Conservation (phyloP, 2,113 vertebrate genomes). For the Chauna torquata region DNA sequence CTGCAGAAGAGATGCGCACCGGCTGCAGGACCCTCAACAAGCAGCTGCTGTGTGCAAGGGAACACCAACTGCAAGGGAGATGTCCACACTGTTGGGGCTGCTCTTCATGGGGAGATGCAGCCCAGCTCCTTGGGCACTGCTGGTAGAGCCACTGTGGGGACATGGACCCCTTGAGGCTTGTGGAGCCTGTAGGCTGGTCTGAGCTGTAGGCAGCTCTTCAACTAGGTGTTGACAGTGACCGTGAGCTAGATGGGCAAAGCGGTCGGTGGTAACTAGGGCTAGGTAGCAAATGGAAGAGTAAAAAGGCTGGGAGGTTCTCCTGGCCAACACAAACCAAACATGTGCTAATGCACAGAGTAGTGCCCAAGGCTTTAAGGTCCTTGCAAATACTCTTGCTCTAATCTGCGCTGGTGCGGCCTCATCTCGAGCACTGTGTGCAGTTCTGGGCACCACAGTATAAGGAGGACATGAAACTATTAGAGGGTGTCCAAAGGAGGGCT, state of each 20-base stretch:
- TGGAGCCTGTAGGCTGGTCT: background rate
- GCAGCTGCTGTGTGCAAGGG: background rate
- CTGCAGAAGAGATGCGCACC: background rate
- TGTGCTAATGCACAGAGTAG: background rate
- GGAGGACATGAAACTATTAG: background rate
- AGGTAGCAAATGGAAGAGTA: background rate
- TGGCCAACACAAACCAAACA: background rate
- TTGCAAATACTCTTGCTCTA: background rate
- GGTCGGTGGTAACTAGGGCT: rapidly evolving
- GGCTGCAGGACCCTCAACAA: background rate
- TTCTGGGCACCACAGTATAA: background rate
- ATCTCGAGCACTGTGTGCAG: background rate
- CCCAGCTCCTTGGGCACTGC: background rate
- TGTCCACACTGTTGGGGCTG: background rate
- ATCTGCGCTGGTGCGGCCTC: background rate
- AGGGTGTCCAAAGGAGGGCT: background rate
- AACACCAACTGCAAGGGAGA: background rate
- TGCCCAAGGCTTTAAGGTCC: background rate
- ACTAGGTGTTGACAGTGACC: rapidly evolving
- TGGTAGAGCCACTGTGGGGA: background rate
- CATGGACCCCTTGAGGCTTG: background rate
- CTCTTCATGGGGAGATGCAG: background rate
- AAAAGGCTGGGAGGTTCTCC: background rate
- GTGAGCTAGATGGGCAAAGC: background rate
- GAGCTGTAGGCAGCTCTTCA: background rate